A percentile compares a stretch with the other conserved stretches of the same genome.
Conservation (phyloP, 2,113 vertebrate species). For the Ailurus styani region DNA sequence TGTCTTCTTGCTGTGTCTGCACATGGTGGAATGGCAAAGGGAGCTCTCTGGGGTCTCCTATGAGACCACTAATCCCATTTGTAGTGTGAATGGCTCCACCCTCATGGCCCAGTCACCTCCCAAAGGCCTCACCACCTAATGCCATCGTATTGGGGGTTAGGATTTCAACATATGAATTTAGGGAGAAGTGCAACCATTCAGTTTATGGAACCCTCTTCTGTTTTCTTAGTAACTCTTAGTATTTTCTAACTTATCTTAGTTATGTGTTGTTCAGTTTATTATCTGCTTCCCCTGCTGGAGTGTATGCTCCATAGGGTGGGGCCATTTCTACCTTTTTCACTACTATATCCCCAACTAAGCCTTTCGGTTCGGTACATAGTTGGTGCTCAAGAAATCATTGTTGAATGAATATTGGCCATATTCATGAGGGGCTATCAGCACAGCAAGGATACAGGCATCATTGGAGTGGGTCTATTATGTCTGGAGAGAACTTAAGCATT, state of each 20-base stretch:
- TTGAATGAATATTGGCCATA: too few species aligned
- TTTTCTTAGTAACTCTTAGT: neutral
- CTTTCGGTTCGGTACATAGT: neutral
- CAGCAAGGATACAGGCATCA: too few species aligned
- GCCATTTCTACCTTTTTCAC: neutral
- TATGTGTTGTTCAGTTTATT: too few species aligned
- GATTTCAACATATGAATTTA: neutral
- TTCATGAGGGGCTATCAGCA: neutral
- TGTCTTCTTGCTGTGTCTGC: neutral
- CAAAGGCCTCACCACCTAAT: neutral
- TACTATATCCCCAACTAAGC: too few species aligned
- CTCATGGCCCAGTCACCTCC: neutral
- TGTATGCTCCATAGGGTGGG: fast-evolving
- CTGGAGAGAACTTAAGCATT: neutral
- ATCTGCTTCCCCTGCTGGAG: neutral
- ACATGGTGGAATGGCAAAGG: neutral
- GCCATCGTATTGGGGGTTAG: neutral
- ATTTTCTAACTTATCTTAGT: neutral
- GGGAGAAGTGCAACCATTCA: neutral
- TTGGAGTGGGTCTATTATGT: too few species aligned
- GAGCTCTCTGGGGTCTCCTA: too few species aligned
- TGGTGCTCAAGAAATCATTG: neutral
- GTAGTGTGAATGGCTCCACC: neutral
- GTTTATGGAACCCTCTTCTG: neutral
- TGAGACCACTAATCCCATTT: neutral